Conservation (phyloP, 1,140 invertebrate species). For the Leguminivora glycinivorella region DNA sequence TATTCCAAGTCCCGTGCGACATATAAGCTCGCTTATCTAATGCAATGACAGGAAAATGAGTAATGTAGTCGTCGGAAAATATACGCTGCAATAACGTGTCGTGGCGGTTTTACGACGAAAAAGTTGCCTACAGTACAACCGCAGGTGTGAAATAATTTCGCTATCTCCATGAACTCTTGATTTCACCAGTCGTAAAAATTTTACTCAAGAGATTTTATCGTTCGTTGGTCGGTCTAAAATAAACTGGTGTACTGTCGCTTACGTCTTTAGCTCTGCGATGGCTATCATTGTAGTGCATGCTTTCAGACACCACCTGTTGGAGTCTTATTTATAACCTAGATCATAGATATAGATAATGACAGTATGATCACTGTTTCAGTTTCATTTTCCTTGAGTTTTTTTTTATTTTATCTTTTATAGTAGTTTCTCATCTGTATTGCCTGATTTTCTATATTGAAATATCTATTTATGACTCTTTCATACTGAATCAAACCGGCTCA, state of each 20-base stretch:
- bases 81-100: constrained; percentile 2
- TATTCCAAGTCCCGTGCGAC: background rate
- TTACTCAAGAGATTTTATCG: constrained; percentile 46
- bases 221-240: constrained; percentile 39
- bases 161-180: constrained; percentile 43
- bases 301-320: constrained; percentile 50
- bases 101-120: constrained; percentile 11
- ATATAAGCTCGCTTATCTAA: background rate
- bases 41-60: constrained; percentile 7
- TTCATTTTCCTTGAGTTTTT: background rate
- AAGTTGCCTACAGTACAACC: constrained; percentile 31
- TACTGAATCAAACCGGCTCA: constrained; percentile 41
- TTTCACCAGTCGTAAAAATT: constrained; percentile 49
- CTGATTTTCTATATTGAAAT: background rate
- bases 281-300: constrained; percentile 46
- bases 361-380: background rate
- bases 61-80: constrained; percentile 3
- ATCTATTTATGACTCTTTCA: background rate
- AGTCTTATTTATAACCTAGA: constrained; percentile 46
- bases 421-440: too few species aligned
- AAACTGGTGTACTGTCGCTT: constrained; percentile 39
- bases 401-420: background rate
- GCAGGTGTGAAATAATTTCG: constrained; percentile 44
- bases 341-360: constrained; percentile 11
- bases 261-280: constrained; percentile 34